These are phyloP conservation scores for Atherix ibis DNA, from an alignment of 2,888 invertebrate species.

Conservation along the genomic window DNA sequence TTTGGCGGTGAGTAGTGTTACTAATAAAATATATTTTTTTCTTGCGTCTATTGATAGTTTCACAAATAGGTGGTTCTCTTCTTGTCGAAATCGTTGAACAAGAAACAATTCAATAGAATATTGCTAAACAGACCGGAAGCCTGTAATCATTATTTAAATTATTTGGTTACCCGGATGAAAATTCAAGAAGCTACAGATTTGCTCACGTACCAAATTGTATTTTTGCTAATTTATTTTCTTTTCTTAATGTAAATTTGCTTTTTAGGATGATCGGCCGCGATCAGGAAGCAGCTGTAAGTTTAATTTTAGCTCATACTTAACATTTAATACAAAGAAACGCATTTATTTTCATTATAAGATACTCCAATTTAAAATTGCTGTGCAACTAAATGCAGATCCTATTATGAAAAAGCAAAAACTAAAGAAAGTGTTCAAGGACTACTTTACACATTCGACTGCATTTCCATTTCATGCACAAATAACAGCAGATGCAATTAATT, in stretches of 20 bases:
- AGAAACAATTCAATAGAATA: slow-evolving; percentile 50
- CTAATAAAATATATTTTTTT: slow-evolving; percentile 3
- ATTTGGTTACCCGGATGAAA: slow-evolving; percentile 50
- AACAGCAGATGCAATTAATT: slow-evolving; percentile 35
- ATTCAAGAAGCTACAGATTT: slow-evolving; percentile 53
- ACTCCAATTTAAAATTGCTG: slow-evolving; percentile 29
- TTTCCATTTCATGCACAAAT: slow-evolving; percentile 33
- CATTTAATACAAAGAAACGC: not conserved
- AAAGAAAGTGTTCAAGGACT: slow-evolving; percentile 34
- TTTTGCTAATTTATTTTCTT: slow-evolving; percentile 9
- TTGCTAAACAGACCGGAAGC: slow-evolving; percentile 54
- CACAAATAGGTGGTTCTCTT: too few relatives aligned
- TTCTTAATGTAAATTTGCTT: too few relatives aligned
- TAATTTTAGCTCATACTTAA: not conserved
- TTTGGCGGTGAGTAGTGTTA: too few relatives aligned
- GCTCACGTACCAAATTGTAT: slow-evolving; percentile 45
- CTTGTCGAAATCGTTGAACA: slow-evolving; percentile 57
- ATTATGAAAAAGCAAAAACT: slow-evolving; percentile 34
- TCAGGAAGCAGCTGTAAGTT: slow-evolving; percentile 49
- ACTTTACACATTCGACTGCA: slow-evolving; percentile 35
- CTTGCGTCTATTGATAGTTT: slow-evolving; percentile 36
- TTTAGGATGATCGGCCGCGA: slow-evolving; percentile 49
- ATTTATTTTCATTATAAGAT: slow-evolving; percentile 23
- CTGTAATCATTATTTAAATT: slow-evolving; percentile 56
- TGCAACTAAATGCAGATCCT: slow-evolving; percentile 20